These are phyloP conservation scores for Orcinus orca DNA, from an alignment of 2,113 vertebrate genomes.

Conservation along the genomic window DNA sequence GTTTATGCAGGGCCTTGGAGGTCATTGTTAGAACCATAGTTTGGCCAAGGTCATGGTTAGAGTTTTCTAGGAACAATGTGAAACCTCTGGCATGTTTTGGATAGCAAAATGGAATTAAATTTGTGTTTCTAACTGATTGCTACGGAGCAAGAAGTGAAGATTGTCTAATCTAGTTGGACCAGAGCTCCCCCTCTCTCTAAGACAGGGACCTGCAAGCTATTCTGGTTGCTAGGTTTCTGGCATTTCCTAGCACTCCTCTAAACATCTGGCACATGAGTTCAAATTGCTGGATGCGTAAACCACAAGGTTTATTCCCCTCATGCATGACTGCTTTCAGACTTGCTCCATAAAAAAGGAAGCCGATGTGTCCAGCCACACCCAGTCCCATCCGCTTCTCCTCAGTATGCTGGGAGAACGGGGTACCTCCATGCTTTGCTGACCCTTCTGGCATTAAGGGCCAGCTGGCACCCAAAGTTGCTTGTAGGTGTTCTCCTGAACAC, in stretches of 20 bases:
- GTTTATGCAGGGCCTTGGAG: not conserved
- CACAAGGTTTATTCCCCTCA: not conserved
- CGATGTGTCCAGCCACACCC: accelerated
- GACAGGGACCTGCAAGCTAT: not conserved
- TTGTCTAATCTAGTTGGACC: not conserved
- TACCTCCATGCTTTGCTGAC: not conserved
- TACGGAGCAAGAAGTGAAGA: not conserved
- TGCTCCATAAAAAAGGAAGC: not conserved
- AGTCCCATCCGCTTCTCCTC: not conserved
- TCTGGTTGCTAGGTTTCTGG: not conserved
- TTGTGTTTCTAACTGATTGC: not conserved
- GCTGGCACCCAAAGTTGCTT: not conserved
- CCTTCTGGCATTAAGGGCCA: not conserved
- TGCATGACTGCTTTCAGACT: too few relatives aligned
- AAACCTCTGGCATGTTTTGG: not conserved
- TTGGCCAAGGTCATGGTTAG: not conserved
- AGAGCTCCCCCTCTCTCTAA: not conserved
- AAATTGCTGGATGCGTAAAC: not conserved
- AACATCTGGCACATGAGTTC: not conserved
- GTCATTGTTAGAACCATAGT: not conserved
- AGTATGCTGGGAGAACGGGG: accelerated
- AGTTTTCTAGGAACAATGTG: not conserved
- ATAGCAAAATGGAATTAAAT: not conserved
- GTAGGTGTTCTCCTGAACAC: not conserved
- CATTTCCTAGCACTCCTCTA: not conserved